phyloP scores from a whole-genome alignment of 1,140 invertebrate species.

The Galendromus occidentalis region DNA sequence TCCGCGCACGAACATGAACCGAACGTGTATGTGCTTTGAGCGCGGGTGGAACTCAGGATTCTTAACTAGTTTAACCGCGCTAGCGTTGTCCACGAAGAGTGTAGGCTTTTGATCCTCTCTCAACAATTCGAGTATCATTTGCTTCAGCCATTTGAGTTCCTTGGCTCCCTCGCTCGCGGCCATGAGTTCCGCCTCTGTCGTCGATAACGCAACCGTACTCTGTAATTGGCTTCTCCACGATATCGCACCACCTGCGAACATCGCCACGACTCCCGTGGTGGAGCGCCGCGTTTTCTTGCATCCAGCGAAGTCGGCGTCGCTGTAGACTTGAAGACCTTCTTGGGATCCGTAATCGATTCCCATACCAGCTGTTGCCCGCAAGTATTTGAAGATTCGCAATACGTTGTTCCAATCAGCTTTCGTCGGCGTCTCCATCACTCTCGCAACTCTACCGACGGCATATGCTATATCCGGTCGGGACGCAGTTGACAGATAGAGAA shows the following conservation, averaged over 20 bases:
- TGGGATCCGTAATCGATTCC: constrained; percentile 13
- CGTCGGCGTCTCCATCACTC: constrained; percentile 27
- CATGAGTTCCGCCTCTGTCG: constrained; percentile 17
- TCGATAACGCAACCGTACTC: constrained; percentile 11
- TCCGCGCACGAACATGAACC: too few species aligned
- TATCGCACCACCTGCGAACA: constrained; percentile 12
- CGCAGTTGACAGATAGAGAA: constrained; percentile 28
- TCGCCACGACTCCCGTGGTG: constrained; percentile 25
- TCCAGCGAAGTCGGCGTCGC: constrained; percentile 27
- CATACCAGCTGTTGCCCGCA: constrained; percentile 27
- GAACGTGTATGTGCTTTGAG: too few species aligned
- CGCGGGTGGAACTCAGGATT: too few species aligned
- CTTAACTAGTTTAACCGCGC: too few species aligned
- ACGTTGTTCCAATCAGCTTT: constrained; percentile 26
- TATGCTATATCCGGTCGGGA: constrained; percentile 31
- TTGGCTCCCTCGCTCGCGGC: constrained; percentile 3
- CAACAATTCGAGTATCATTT: constrained; percentile 5
- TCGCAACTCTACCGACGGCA: constrained; percentile 28
- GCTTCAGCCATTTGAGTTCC: constrained; percentile 13
- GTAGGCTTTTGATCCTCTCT: not conserved
- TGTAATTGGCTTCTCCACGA: constrained; percentile 7
- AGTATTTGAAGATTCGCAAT: constrained; percentile 29
- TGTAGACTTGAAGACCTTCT: constrained; percentile 17
- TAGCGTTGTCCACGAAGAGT: not conserved
- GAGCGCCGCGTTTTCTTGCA: constrained; percentile 22